Evolutionary conservation across 1,140 invertebrate genomes (phyloP).

Genomic region (Lineus longissimus): DNA sequence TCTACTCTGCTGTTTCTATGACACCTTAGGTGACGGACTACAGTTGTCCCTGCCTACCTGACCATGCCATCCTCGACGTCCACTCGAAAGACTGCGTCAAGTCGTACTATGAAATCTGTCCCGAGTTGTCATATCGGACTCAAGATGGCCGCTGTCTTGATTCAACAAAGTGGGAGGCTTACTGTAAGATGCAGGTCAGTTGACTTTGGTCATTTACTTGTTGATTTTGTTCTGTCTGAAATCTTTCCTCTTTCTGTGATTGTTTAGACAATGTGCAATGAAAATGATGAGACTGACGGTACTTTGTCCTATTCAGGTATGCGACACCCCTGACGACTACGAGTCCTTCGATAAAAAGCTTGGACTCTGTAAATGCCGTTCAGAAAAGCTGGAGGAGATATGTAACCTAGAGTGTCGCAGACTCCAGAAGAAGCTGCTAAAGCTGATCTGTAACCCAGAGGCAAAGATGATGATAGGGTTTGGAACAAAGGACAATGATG

Average conservation of each 20-base stretch:
- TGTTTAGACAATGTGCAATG: no score
- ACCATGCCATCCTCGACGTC: conserved; percentile 27
- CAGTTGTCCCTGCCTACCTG: conserved; percentile 37
- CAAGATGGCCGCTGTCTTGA: conserved; percentile 37
- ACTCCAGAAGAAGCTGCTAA: conserved; percentile 18
- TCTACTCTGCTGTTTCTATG: no score
- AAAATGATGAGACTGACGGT: no score
- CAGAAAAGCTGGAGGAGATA: conserved; percentile 37
- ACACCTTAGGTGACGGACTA: no score
- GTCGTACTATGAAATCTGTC: conserved; percentile 38
- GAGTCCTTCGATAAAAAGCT: conserved; percentile 28
- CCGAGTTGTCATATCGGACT: conserved; percentile 26
- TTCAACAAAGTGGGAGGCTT: conserved; percentile 26
- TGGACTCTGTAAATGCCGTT: conserved; percentile 38
- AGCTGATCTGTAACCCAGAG: no score
- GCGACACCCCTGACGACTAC: conserved; percentile 24
- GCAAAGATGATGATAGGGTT: no score
- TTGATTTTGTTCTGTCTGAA: no score
- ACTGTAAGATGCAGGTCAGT: conserved; percentile 24
- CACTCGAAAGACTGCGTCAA: conserved; percentile 36
- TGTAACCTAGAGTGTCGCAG: conserved; percentile 39
- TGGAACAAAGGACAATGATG: no score
- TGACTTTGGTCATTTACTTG: neutral
- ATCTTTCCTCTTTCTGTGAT: no score
- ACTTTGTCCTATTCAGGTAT: conserved; percentile 25